Evolutionary conservation across 2,797 vertebrate genomes (phyloP).

Genomic region (Adelosebastes latens): DNA sequence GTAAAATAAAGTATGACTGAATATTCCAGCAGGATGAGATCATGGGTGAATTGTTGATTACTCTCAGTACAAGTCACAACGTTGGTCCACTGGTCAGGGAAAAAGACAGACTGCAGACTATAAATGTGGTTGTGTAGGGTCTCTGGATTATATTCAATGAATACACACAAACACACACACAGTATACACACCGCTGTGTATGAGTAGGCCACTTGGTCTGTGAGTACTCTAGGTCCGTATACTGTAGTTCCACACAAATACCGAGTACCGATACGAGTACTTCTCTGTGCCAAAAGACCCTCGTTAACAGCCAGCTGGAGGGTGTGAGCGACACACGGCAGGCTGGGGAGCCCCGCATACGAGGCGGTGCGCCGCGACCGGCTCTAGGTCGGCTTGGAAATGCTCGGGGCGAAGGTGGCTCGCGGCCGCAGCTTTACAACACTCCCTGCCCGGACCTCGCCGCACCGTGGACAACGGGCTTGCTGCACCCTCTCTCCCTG

Average conservation of each 20-base stretch:
- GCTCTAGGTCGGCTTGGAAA: no score
- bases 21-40: not conserved
- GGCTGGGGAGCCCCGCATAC: no score
- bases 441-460: no score
- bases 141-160: not conserved
- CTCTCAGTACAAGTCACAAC: not conserved
- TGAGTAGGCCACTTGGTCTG: not conserved
- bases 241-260: not conserved
- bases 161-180: conserved; percentile 2
- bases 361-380: no score
- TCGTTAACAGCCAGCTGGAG: no score
- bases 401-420: no score
- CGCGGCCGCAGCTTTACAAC: no score
- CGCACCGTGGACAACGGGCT: no score
- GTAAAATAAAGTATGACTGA: not conserved
- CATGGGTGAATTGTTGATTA: not conserved
- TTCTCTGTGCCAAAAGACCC: no score
- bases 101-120: not conserved
- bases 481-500: no score
- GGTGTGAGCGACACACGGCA: no score
- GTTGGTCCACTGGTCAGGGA: not conserved
- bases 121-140: not conserved
- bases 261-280: no score
- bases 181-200: not conserved
- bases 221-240: not conserved